A percentile compares a stretch with the other conserved stretches of the same genome.
phyloP scores from a whole-genome alignment of 2,113 vertebrate species.

The Collichthys lucidus region DNA sequence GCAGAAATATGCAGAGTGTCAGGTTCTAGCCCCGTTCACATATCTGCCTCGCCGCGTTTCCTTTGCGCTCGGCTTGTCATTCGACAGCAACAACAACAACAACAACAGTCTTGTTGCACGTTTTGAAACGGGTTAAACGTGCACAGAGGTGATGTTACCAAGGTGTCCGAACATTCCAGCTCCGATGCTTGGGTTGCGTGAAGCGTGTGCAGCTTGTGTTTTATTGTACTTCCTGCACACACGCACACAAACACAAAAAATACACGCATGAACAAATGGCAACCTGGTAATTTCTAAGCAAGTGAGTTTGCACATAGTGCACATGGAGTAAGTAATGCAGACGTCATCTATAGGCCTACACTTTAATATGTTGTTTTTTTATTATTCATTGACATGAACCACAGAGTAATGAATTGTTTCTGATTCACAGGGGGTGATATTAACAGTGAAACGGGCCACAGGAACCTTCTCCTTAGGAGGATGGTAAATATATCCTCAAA shows the following conservation, averaged over 20 bases:
- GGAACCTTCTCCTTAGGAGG: conserved; percentile 85
- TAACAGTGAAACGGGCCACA: conserved; percentile 84
- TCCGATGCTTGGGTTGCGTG: neutral
- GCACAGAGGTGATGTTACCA: neutral
- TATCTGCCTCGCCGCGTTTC: neutral
- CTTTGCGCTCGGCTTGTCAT: conserved; percentile 25
- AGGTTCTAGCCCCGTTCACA: conserved; percentile 19
- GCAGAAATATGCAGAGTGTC: conserved; percentile 37
- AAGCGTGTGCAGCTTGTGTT: neutral
- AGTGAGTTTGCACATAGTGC: neutral
- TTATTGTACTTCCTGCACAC: neutral
- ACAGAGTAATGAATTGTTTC: conserved; percentile 39
- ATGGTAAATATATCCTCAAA: conserved; percentile 79
- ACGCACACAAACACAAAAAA: conserved; percentile 17
- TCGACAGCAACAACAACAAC: conserved; percentile 3
- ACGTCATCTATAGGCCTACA: neutral
- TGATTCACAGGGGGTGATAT: conserved; percentile 81
- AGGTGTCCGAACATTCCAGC: neutral
- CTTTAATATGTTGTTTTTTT: neutral
- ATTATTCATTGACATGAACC: neutral
- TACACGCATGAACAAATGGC: conserved; percentile 15
- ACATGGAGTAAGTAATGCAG: neutral
- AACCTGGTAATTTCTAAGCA: conserved; percentile 11
- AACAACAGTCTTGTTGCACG: conserved; percentile 15
- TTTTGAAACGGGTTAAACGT: conserved; percentile 42